Base-by-base conservation (phyloP, 2,797 vertebrate species). In the Schizopygopsis pylzovi region DNA sequence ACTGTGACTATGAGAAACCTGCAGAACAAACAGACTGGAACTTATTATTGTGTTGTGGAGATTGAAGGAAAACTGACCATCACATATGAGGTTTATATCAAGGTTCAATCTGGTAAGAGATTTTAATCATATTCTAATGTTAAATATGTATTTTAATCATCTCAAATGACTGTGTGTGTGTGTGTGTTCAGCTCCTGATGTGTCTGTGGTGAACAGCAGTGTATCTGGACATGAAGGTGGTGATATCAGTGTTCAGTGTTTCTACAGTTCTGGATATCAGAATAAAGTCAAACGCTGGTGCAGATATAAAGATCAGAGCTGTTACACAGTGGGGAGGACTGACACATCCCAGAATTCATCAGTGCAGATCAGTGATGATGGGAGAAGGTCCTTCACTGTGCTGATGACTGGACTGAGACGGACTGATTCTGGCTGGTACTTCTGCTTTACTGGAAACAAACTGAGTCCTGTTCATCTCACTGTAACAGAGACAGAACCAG, bases 261-360 rank as follows among this genome's bases (percentile, higher is more conserved):
- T 88, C 90, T 91, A 91, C 89, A 89, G 83, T 79, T 81, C 90
- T 84, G 39, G 9, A 52, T 88, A 85, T 81, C 54, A 86, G 81
- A 39, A 83, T 72, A 20, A 65, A 12, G 0, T 2, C 59, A 86
- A 86, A 25, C 9, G 25, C 20, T 87, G 78, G 80, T 82, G 77
- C 80, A 86, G 76, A 76, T n/a, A 37, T 52, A 81, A 61, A 72
- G 37, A 80, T 84, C 9, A 52, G 54, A 63, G 2, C 0, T 90
- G 68, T 72, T 56, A 68, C 78, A 37, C 11, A 79, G 65, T 71
- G 12, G 33, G 49, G 87, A 79, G 20, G 22, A 82, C 71, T 16
- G 2, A 15, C 45, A 71, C 76, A 85, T 76, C 68, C 65, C 73
- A 83, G 87, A 84, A 37, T 80, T 16, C 75, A 88, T 79, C 67